Evolutionary conservation across 2,113 vertebrate genomes (phyloP), one percentile per base, ranked within the genome.

Genomic region (Colaptes auratus): DNA sequence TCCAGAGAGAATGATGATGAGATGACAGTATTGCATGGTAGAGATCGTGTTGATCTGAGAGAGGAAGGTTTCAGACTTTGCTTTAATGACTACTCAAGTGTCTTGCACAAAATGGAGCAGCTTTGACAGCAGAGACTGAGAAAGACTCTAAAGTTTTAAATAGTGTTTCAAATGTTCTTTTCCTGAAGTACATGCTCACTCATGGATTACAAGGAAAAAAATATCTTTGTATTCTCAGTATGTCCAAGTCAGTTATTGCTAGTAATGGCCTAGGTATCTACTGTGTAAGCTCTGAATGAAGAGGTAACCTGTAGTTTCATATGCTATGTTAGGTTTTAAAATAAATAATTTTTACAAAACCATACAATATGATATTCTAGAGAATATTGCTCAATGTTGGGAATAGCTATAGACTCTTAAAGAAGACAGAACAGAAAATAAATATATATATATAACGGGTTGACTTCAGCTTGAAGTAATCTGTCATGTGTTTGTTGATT

Each of bases 381-480:
- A 55, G 10, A 78, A 6, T 70, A 61, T 53, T 11, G 27, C 13
- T 70, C 23, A 44, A 10, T 50, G 30, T 19, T 74, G 2, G 18
- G 12, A 84, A 50, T 33, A 72, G 28, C 14, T 53, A 19, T 5
- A 42, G 17, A 48, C 10, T 48, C 23, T 61, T 61, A 44, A 75
- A 67, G 25, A 30, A 44, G 31, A 72, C 25, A 72, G 23, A 36
- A 46, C 12, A 72, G 12, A 35, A 3, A 10, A 23, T 35, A 19
- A 11, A 42, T 11, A 24, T 15, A 19, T 4, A 25, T 12, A 11
- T 15, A 23, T 5, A 17, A 7, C 2, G 3, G 31, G 2, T 16
- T 88, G 36, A 42, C 24, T 75, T 87, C 61, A 69, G 19, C 12
- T 56, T 65, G 52, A 76, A 59, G 12, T 35, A 72, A 10, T 78